Conservation (phyloP, 2,113 vertebrate species). For the Puma concolor region DNA sequence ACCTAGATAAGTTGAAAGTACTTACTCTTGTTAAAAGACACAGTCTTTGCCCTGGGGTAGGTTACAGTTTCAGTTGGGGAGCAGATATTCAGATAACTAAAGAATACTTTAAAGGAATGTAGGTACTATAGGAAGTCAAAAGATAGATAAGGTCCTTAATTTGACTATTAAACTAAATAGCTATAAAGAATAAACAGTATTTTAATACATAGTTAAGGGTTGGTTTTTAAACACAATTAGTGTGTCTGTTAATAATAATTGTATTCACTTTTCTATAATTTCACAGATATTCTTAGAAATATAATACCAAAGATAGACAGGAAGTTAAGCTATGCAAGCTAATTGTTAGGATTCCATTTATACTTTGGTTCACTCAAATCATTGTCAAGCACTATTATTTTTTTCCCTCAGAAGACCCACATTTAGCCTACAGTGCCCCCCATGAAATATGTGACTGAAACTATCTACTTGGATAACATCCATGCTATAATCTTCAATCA, state of each 20-base stretch:
- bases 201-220: background rate
- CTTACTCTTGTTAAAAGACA: background rate
- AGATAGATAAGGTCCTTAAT: background rate
- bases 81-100: background rate
- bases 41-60: background rate
- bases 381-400: background rate
- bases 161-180: background rate
- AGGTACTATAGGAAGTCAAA: background rate
- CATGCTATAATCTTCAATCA: background rate
- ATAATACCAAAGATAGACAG: background rate
- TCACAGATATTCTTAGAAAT: background rate
- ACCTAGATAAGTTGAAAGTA: background rate
- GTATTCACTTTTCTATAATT: background rate
- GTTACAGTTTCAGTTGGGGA: background rate
- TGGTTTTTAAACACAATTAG: constrained; percentile 16
- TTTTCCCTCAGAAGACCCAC: background rate
- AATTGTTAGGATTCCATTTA: background rate
- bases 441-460: background rate
- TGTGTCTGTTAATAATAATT: background rate
- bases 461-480: background rate
- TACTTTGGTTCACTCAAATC: background rate
- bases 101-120: background rate
- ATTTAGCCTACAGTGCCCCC: background rate
- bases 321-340: background rate
- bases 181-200: background rate